Percentiles rank a stretch among this genome's conserved stretches.
phyloP scores from a whole-genome alignment of 2,113 vertebrate species.

The Eudyptes chrysolophus region DNA sequence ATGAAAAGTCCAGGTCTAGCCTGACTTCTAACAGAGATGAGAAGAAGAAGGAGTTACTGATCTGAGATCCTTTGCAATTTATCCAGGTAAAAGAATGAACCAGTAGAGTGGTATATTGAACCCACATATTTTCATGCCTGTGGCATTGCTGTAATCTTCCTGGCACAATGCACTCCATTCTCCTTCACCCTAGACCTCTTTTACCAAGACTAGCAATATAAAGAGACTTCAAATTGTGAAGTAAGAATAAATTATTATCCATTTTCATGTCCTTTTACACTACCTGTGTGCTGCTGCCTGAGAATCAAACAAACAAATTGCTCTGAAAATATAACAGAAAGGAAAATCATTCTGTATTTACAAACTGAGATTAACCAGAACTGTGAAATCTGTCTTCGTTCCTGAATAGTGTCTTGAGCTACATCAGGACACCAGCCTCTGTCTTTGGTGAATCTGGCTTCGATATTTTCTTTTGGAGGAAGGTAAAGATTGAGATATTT shows the following conservation, averaged over 20 bases:
- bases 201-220: neutral
- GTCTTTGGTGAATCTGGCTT: neutral
- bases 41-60: neutral
- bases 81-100: neutral
- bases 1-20: neutral
- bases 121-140: neutral
- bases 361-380: neutral
- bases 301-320: neutral
- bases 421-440: neutral
- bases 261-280: neutral
- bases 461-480: neutral
- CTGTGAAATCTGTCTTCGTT: neutral
- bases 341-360: neutral
- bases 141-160: neutral
- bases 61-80: neutral
- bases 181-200: neutral
- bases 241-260: neutral
- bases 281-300: neutral
- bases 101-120: neutral
- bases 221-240: neutral
- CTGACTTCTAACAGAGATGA: neutral
- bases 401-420: neutral
- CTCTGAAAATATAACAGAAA: neutral
- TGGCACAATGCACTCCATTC: neutral
- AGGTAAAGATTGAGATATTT: neutral